phyloP scores from a whole-genome alignment of 1,140 invertebrate genomes.

The Lordiphosa stackelbergi region DNA sequence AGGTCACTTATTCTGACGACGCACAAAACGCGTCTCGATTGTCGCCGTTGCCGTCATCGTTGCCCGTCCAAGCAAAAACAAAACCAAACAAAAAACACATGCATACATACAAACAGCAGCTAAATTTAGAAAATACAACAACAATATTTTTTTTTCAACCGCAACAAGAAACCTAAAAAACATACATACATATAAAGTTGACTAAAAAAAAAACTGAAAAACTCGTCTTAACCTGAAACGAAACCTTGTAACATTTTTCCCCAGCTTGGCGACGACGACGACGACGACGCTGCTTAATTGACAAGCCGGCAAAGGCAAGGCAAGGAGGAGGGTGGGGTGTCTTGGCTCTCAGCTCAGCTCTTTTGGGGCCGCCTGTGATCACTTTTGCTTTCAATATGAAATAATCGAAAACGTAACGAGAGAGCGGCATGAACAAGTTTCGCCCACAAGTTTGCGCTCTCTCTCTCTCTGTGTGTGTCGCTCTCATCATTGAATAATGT shows the following conservation, averaged over 20 bases:
- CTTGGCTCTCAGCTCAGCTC: constrained; percentile 19
- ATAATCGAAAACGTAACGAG: constrained; percentile 61
- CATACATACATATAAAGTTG: constrained; percentile 25
- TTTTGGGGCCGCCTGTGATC: constrained; percentile 44
- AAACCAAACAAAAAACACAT: constrained; percentile 24
- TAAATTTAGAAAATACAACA: constrained; percentile 68
- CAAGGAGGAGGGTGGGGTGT: constrained; percentile 42
- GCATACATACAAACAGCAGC: constrained; percentile 30
- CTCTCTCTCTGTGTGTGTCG: constrained; percentile 14
- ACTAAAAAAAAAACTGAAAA: constrained; percentile 44
- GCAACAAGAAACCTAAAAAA: constrained; percentile 54
- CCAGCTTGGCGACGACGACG: constrained; percentile 54
- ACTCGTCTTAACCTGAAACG: constrained; percentile 75
- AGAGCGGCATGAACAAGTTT: constrained; percentile 56
- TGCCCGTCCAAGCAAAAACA: constrained; percentile 28
- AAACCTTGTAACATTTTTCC: constrained; percentile 77
- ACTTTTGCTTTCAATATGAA: constrained; percentile 77
- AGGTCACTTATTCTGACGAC: constrained; percentile 60
- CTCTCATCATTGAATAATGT: constrained; percentile 68
- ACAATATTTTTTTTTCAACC: constrained; percentile 49
- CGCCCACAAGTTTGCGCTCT: constrained; percentile 48
- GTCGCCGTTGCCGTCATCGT: constrained; percentile 37
- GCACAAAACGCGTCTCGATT: constrained; percentile 21
- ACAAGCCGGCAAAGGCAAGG: constrained; percentile 50
- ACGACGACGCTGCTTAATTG: constrained; percentile 47